These are phyloP conservation scores for Aptenodytes forsteri DNA, from an alignment of 2,113 vertebrate species.

Conservation along the genomic window DNA sequence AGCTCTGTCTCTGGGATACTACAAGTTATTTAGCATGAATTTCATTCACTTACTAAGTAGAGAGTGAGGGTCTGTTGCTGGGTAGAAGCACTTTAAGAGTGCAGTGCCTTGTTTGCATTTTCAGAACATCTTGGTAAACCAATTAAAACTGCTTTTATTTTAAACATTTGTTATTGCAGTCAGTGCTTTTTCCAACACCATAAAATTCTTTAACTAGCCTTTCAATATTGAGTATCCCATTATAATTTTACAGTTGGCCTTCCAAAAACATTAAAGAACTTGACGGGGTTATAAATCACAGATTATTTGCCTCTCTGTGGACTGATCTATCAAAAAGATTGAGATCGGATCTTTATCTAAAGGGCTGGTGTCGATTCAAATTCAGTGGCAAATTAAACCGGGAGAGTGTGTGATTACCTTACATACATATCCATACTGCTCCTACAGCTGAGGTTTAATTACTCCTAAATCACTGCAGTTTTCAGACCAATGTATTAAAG, in stretches of 20 bases:
- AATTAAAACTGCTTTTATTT: slow-evolving; percentile 48
- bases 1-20: neutral
- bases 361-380: neutral
- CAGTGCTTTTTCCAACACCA: neutral
- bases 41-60: neutral
- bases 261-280: slow-evolving; percentile 52
- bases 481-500: neutral
- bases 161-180: slow-evolving; percentile 24
- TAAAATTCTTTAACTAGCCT: slow-evolving; percentile 14
- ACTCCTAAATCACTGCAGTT: neutral
- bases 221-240: slow-evolving; percentile 14
- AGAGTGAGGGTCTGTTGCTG: neutral
- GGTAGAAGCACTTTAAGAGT: neutral
- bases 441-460: neutral
- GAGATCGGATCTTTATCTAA: neutral
- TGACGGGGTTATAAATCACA: slow-evolving; percentile 12
- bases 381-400: neutral
- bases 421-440: neutral
- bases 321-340: slow-evolving; percentile 16
- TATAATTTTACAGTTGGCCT: slow-evolving; percentile 42
- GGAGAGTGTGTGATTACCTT: neutral
- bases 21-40: neutral
- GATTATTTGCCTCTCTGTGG: slow-evolving; percentile 16
- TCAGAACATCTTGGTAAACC: neutral
- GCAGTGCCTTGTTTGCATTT: slow-evolving; percentile 11